Base-by-base conservation (phyloP, 2,888 invertebrate species). In the Ephialtes manifestator region DNA sequence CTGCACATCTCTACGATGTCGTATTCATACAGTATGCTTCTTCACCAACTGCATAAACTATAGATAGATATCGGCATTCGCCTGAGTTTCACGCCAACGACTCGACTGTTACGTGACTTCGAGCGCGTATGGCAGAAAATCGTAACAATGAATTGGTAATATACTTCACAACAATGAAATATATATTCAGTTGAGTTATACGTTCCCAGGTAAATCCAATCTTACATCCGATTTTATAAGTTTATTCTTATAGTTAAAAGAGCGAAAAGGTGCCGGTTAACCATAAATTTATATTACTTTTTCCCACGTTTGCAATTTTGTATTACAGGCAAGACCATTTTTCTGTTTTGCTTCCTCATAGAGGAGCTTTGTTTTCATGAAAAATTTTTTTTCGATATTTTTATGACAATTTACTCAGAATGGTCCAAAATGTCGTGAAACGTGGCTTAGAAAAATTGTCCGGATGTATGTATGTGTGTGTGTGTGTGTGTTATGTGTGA, bases 41-140 rank as follows among this genome's bases (percentile, higher is more conserved):
- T 72, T 72, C 46, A 43, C 53, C 13, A 71, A 39, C 71, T 35
- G 39, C 24, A 71, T 39, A 20, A 31, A 53, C 18, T 39, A 18
- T 20, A 39, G 39, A 20, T 53, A 18, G 8, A 35, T 68, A 48
- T 68, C 20, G 2, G 24, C 11, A 24, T 58, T 28, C 24, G 1
- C 15, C 13, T 58, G 24, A 58, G 24, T 58, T 58, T 13, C 55
- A 28, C 24, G 1, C 10, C 11, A 28, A 58, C 55, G 55, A 28
- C 55, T 24, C 15, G 11, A 28, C 13, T 11, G 55, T 58, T 58
- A 24, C 55, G 24, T 58, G 55, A 58, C 55, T 58, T 24, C 8
- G 13, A 24, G 5, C 55, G 20, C 55, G 24, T 55, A 20, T 2
- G 7, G n/a, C 35, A 35, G n/a, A 35, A n/a, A 35, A 35, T 35